Conservation (phyloP, 2,888 invertebrate species). For the Euzetes globulus region DNA sequence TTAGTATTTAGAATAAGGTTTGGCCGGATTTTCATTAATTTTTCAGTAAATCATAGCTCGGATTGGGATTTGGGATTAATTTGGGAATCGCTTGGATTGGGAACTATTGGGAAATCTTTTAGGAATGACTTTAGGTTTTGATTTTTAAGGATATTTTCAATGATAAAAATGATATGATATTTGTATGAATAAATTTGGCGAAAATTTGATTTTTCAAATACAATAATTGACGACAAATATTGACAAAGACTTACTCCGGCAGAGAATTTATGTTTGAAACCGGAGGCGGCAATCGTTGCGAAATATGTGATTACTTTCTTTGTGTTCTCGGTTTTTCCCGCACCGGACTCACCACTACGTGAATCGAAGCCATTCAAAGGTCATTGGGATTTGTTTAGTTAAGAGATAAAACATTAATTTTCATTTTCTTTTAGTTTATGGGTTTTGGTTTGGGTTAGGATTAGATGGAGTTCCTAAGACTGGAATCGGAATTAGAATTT, state of each 20-base stretch:
- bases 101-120: neutral
- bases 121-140: neutral
- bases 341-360: slow-evolving; percentile 60
- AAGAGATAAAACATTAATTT: neutral
- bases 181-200: too few relatives aligned
- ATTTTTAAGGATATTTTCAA: neutral
- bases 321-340: slow-evolving; percentile 56
- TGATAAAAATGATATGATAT: too few relatives aligned
- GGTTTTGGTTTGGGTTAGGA: too few relatives aligned
- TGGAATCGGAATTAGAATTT: too few relatives aligned
- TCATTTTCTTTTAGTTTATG: too few relatives aligned
- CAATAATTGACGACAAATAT: too few relatives aligned
- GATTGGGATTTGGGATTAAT: neutral
- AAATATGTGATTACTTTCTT: slow-evolving; percentile 52
- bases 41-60: neutral
- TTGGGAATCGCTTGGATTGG: neutral
- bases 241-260: slow-evolving; percentile 31
- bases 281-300: slow-evolving; percentile 78
- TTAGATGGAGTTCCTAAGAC: too few relatives aligned
- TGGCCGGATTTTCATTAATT: neutral
- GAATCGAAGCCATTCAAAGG: neutral
- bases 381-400: neutral
- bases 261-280: slow-evolving; percentile 34
- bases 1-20: neutral
- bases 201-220: too few relatives aligned